Evolutionary conservation across 1,140 invertebrate species (phyloP), one percentile per base, ranked within the genome.

Genomic region (Harpegnathos saltator): DNA sequence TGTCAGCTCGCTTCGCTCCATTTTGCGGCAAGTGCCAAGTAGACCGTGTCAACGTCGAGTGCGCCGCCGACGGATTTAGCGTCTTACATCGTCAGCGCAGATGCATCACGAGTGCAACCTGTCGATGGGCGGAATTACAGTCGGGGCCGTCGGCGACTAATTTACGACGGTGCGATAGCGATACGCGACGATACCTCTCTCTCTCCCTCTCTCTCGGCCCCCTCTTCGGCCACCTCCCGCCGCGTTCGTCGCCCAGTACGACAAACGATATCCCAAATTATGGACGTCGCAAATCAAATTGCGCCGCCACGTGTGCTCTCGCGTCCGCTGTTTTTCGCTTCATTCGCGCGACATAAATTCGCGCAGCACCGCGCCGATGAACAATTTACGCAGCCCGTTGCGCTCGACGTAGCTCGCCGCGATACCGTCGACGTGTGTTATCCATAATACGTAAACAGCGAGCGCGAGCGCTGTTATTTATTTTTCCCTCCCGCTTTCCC

Each of bases 31-130:
- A 48, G 11, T 5, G 22, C 15, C 63, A 78, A 78, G 63, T 69
- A 44, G 63, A 78, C 3, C 65, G 17, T 68, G 17, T 72, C 59
- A 58, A 33, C 22, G 52, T 59, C 68, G 73, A 72, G 24, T 61
- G 62, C 74, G 58, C 59, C 68, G 63, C 63, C 78, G 82, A 77
- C 65, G 84, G 85, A 82, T 83, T 71, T 50, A 86, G 65, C 58
- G 66, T 78, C 85, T 86, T 74, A 71, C 48, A 54, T 65, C 44
- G 24, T n/a, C 17, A 44, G 12, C 14, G 33, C 14, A 66, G 68
- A 83, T 78, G 54, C 80, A 83, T 77, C 63, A 59, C 29, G n/a
- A 74, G 56, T 38, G 26, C 62, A 50, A 73, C 50, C 44, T 52
- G 84, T 73, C 80, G 80, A 86, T 61, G 77, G 65, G 48, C 71